These are phyloP conservation scores for Menura novaehollandiae DNA, from an alignment of 2,113 vertebrate genomes.

Conservation along the genomic window DNA sequence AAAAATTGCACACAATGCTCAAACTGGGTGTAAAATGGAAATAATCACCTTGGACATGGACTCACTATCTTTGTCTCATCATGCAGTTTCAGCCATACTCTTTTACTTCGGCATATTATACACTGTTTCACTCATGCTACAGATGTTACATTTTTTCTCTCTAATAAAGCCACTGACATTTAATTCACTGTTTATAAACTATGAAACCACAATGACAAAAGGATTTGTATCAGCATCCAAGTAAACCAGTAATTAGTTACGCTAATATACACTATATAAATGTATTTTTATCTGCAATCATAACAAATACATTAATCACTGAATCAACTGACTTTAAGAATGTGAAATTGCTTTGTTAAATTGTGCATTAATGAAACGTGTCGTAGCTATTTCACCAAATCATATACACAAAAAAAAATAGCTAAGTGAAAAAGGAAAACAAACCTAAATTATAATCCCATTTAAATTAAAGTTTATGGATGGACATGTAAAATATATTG, in stretches of 20 bases:
- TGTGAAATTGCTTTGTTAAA: background rate
- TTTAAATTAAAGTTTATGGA: background rate
- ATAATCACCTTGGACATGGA: background rate
- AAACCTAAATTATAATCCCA: background rate
- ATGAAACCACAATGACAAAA: background rate
- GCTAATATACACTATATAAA: background rate
- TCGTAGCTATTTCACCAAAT: background rate
- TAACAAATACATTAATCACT: background rate
- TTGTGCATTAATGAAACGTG: background rate
- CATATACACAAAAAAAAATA: background rate
- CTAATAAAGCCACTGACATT: background rate
- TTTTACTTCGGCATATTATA: background rate
- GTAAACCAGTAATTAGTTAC: background rate
- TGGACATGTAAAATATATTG: background rate
- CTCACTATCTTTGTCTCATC: background rate
- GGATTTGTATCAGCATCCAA: background rate
- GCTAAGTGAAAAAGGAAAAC: background rate
- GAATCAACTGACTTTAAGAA: background rate
- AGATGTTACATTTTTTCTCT: background rate
- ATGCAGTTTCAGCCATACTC: background rate
- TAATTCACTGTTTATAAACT: background rate
- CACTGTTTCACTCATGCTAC: background rate
- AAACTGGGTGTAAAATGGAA: background rate
- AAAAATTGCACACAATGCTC: background rate
- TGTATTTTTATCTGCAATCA: background rate